These are phyloP conservation scores for Turdus rufiventris DNA, from an alignment of 2,113 vertebrate species.

Conservation along the genomic window DNA sequence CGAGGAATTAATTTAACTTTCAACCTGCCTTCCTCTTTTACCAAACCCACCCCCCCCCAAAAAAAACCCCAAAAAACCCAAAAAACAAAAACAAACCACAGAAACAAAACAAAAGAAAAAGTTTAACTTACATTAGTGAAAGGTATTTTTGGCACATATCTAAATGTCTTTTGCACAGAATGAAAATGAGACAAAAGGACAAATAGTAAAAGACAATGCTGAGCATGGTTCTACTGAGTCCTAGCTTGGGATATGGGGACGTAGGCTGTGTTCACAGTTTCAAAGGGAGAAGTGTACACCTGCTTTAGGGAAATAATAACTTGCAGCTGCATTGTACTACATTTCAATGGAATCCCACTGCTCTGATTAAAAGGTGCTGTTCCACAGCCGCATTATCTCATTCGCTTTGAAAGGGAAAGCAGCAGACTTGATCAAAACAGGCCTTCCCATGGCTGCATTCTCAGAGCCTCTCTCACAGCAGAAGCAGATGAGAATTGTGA, in stretches of 20 bases:
- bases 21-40: not conserved
- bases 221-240: not conserved
- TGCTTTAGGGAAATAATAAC: slow-evolving; percentile 33
- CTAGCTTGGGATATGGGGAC: not conserved
- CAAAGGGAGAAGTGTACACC: slow-evolving; percentile 1
- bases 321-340: slow-evolving; percentile 29
- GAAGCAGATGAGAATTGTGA: slow-evolving; percentile 7
- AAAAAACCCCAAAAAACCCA: not conserved
- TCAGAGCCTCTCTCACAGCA: slow-evolving; percentile 33
- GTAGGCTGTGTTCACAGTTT: not conserved
- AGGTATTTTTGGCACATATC: not conserved
- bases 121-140: not conserved
- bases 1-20: not conserved
- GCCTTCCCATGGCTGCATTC: slow-evolving; percentile 20
- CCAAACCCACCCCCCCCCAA: too few relatives aligned
- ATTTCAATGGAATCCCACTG: slow-evolving; percentile 33
- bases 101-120: not conserved
- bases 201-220: not conserved
- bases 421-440: slow-evolving; percentile 58
- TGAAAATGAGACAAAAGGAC: not conserved
- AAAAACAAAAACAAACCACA: not conserved
- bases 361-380: slow-evolving; percentile 57
- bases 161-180: not conserved
- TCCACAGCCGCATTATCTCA: slow-evolving; percentile 33
- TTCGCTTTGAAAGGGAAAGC: slow-evolving; percentile 61